phyloP scores from a whole-genome alignment of 1,140 invertebrate species.

The Plutomurus gul region DNA sequence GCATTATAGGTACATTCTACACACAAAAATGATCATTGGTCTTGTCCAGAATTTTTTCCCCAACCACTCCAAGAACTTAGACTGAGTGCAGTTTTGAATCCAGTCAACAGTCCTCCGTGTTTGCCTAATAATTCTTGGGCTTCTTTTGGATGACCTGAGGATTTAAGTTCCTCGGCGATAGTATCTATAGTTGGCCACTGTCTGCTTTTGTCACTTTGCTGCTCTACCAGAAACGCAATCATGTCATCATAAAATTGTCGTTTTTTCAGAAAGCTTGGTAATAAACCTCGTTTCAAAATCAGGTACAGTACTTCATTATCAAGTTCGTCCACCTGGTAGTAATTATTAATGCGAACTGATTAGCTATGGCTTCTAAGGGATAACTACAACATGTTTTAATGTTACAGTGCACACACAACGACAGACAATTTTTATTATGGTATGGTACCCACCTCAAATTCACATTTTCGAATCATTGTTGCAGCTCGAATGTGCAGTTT shows the following conservation, averaged over 20 bases:
- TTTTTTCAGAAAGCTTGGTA: background rate
- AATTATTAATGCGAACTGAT: too few relatives aligned
- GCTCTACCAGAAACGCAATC: background rate
- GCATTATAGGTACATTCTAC: too few relatives aligned
- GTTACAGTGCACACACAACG: too few relatives aligned
- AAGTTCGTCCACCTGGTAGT: background rate
- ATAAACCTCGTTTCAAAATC: background rate
- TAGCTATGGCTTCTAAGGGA: too few relatives aligned
- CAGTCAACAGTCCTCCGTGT: background rate
- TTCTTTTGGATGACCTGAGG: background rate
- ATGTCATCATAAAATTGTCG: conserved; percentile 1
- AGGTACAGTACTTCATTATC: background rate
- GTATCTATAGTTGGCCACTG: background rate
- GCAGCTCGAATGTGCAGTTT: background rate
- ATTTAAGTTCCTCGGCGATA: background rate
- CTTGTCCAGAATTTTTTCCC: background rate
- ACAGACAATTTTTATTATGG: too few relatives aligned
- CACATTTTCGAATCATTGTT: conserved; percentile 13
- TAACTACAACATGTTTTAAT: too few relatives aligned
- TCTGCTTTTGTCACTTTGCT: background rate
- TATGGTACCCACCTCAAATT: background rate
- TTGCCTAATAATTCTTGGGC: background rate
- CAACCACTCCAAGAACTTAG: background rate
- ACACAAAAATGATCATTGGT: too few relatives aligned
- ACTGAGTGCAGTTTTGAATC: background rate